Base-by-base conservation (phyloP, 2,888 invertebrate genomes). In the Drosophila buzzatii region DNA sequence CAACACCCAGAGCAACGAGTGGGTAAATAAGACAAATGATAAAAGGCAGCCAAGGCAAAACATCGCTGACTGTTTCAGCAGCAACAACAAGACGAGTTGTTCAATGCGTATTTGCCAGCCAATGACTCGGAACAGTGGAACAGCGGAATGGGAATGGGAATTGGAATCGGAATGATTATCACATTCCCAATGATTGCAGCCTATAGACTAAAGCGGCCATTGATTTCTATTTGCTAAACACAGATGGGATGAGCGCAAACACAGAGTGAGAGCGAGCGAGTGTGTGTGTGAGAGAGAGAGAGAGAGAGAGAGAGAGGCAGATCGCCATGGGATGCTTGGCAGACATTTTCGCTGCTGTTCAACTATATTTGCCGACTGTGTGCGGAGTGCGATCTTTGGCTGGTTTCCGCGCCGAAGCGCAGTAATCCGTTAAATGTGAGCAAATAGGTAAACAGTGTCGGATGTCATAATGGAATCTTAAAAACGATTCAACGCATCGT, bases 341-440 rank as follows among this genome's bases (percentile, higher is more conserved):
- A 42, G 73, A 58, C 52, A 70, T 55, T 60, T 56, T 44, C 73
- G 69, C 79, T 69, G 72, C 73, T 70, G 73, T 71, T 79, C 64
- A 57, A 47, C 70, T 67, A 63, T 27, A 63, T 77, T 76, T 77
- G 69, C 68, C 31, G 49, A 45, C 44, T 44, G 73, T 69, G 35
- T 58, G 41, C 44, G 56, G 60, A 77, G 79, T 79, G 79, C 55
- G 79, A 72, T 68, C 76, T 79, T 67, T 77, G 16, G 65, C 61
- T 65, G 70, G 78, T 76, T 76, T 76, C 74, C 78, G 76, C 62
- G 44, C 47, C 60, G 58, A 89, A 79, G 85, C 81, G 87, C 89
- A 92, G 92, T 91, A 92, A 91, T 91, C 92, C 92, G 92, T 92
- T 92, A 91, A 92, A 92, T 92, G 91, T 91, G 89, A 83, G 91